These are phyloP conservation scores for Dromius quadrimaculatus DNA, from an alignment of 2,888 invertebrate species.

Conservation along the genomic window DNA sequence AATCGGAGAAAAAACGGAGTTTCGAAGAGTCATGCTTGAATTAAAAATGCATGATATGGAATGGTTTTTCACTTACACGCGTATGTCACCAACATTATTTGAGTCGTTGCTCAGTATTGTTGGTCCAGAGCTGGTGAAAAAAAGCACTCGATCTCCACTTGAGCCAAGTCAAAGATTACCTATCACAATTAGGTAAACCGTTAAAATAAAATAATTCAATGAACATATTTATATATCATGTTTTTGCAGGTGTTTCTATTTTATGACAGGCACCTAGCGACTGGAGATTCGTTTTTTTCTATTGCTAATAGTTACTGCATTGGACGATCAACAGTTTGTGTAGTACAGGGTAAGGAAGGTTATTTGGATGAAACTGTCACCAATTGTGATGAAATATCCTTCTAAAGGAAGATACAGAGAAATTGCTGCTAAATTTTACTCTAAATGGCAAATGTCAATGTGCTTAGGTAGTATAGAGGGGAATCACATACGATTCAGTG, in stretches of 20 bases:
- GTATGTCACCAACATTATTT: background rate
- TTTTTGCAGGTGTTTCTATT: background rate
- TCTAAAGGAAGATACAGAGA: background rate
- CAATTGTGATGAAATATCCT: background rate
- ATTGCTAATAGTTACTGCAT: background rate
- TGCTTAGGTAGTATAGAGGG: background rate
- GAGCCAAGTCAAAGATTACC: background rate
- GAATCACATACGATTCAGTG: background rate
- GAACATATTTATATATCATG: background rate
- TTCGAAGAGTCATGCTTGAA: constrained; percentile 1
- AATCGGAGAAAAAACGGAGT: background rate
- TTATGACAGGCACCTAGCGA: background rate
- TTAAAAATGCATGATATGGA: background rate
- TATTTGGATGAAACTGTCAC: background rate
- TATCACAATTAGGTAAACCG: background rate
- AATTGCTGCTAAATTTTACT: background rate
- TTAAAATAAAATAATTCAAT: background rate
- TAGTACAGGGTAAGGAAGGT: background rate
- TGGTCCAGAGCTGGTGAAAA: background rate
- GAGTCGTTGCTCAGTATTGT: background rate
- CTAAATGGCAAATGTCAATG: background rate
- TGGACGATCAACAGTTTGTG: background rate
- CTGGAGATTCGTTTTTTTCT: background rate
- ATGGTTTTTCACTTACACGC: background rate
- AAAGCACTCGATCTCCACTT: background rate